Percentiles rank a stretch among this genome's conserved stretches.
phyloP scores from a whole-genome alignment of 2,888 invertebrate genomes.

The Neria commutata region DNA sequence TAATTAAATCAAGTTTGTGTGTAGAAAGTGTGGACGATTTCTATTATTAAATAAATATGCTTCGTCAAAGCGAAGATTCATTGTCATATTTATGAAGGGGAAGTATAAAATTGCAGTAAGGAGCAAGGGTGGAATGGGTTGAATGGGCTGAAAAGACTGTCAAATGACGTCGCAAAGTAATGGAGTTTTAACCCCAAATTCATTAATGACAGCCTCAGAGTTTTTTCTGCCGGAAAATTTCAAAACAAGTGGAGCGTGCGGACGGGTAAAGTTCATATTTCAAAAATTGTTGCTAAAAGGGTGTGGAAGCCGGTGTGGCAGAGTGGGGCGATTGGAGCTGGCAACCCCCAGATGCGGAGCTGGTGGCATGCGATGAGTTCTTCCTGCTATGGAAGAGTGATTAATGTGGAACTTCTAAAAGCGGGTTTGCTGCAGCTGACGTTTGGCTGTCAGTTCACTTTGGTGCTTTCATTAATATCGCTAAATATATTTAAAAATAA shows the following conservation, averaged over 20 bases:
- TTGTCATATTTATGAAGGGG: background rate
- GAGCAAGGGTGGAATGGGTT: background rate
- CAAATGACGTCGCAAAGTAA: conserved; percentile 19
- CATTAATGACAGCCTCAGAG: conserved; percentile 46
- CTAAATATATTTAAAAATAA: no score
- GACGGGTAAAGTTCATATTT: conserved; percentile 50
- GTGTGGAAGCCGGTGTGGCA: background rate
- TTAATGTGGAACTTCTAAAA: conserved; percentile 9
- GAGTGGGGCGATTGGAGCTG: background rate
- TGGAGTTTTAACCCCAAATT: conserved; percentile 50
- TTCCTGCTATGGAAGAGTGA: no score
- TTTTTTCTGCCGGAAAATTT: background rate
- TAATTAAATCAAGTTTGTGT: conserved; percentile 4
- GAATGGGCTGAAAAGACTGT: background rate
- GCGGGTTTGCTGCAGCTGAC: background rate
- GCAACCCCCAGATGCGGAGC: background rate
- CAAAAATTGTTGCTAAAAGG: conserved; percentile 40
- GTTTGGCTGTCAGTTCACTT: conserved; percentile 7
- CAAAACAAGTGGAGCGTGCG: conserved; percentile 37
- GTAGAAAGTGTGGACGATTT: no score
- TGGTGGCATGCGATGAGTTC: background rate
- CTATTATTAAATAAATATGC: background rate
- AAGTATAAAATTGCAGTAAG: no score
- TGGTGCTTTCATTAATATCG: no score
- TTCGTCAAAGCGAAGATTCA: background rate